Evolutionary conservation across 2,888 invertebrate genomes (phyloP), one percentile per base, ranked within the genome.

Genomic region (Dolichopus griseipennis): DNA sequence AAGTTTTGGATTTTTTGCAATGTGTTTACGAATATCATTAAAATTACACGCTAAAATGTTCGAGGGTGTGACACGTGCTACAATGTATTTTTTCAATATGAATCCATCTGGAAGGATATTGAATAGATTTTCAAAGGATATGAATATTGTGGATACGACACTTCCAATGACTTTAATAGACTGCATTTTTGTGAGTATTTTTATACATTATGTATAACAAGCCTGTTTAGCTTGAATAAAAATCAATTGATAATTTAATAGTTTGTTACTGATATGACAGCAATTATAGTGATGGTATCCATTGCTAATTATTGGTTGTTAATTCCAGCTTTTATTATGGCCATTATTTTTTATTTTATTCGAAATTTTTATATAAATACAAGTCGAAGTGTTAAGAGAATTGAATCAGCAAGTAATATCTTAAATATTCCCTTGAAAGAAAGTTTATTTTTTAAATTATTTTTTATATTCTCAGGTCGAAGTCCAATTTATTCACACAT

Each of bases 401-500:
- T 82, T 15, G 82, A 82, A 70, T 77, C 81, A 9, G 77, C 81
- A 66, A 78, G 81, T 80, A 76, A 27, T 4, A 27, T 27, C 27
- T 62, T 34, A 67, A 20, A 33, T 64, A 52, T 43, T 27, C 5
- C 5, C 5, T 27, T 4, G 5, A 27, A 27, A 27, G 27, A 5
- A 5, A 4, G 5, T 27, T 2, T 27, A 27, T 2, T 27, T 27
- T 27, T 27, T 27, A 37, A 37, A 7, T 37, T 5, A 2, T 27
- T 62, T 66, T 22, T 22, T 64, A 4, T 33, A 33, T 43, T 77
- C 75, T 43, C 78, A 91, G 91, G 89, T 68, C 86, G 91, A 68
- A 91, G 91, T 75, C 92, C 93, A 0, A 86, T 93, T 3, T 91
- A 90, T 76, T 86, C 88, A 2, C 89, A 92, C 74, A 83, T 92